Percentiles rank a stretch among this genome's conserved stretches.
Evolutionary conservation across 2,888 invertebrate genomes (phyloP).

Genomic region (Eutolmus rufibarbis): DNA sequence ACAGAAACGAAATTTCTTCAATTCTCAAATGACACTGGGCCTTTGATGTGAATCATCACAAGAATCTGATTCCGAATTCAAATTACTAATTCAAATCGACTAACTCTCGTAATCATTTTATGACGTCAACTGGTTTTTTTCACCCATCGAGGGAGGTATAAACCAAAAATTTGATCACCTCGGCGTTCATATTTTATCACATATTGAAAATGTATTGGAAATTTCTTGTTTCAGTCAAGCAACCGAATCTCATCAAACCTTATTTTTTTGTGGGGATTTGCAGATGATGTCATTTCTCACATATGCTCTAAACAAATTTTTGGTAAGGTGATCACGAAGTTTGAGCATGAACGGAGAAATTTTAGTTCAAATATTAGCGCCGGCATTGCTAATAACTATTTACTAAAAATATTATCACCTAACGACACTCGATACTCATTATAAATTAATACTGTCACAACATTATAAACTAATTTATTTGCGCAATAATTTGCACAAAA

Average conservation of each 20-base stretch:
- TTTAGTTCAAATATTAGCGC: background rate
- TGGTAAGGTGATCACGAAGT: background rate
- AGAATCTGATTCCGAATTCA: background rate
- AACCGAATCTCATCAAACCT: background rate
- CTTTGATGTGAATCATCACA: background rate
- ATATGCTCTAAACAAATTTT: background rate
- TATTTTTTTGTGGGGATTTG: background rate
- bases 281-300: background rate
- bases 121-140: background rate
- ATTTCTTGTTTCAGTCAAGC: background rate
- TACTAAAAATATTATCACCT: background rate
- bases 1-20: background rate
- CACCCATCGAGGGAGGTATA: background rate
- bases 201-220: background rate
- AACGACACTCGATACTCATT: background rate
- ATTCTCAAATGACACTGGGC: background rate
- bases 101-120: background rate
- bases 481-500: background rate
- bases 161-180: background rate
- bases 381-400: background rate
- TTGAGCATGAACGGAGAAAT: background rate
- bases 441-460: no score
- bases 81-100: background rate
- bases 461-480: background rate
- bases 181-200: background rate